Base-by-base conservation (phyloP, 2,113 vertebrate species). In the Ranitomeya variabilis region DNA sequence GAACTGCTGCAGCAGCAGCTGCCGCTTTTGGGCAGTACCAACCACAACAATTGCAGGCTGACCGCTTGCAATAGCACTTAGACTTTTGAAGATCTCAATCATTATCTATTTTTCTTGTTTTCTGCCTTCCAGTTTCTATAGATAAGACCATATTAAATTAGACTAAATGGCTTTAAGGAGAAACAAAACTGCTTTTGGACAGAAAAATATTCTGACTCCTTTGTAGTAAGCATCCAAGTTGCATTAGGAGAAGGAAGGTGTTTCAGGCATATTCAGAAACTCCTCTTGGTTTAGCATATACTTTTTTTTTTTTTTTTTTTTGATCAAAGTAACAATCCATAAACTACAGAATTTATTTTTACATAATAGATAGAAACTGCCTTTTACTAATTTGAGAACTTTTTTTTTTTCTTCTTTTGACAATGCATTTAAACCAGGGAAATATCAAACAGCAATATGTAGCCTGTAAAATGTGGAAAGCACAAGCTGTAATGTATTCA, bases 351-450 rank as follows among this genome's bases (percentile, higher is more conserved):
- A 89, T 88, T 91, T 92, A 91, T 93, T 94, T 94, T 93, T 93
- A 94, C 92, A 96, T 99, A 97, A 98, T 98, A 97, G 97, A 98
- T 96, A 97, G 97, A 97, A 96, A 97, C 95, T 95, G 94, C 95
- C 94, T 96, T 95, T 97, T 96, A 93, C 94, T 94, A 96, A 92
- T 93, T 93, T 96, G 93, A 93, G 18, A 67, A 62, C 6, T 11
- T 19, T 19, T 21, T 64, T 45, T 55, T 71, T 59, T 45, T 80
- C 55, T 80, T 23, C 23, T 4, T 64, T 92, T 91, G 92, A 91
- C 92, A 92, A 91, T 92, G 92, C 91, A 91, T 77, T 91, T 86
- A 92, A 95, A 93, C 93, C 94, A 95, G 95, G 95, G 94, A 94
- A 93, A 92, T 91, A 92, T 60, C 91, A 90, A 88, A 83, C 91